A percentile compares a stretch with the other conserved stretches of the same genome.
Conservation (phyloP, 2,888 invertebrate genomes). For the Agrotis puta region DNA sequence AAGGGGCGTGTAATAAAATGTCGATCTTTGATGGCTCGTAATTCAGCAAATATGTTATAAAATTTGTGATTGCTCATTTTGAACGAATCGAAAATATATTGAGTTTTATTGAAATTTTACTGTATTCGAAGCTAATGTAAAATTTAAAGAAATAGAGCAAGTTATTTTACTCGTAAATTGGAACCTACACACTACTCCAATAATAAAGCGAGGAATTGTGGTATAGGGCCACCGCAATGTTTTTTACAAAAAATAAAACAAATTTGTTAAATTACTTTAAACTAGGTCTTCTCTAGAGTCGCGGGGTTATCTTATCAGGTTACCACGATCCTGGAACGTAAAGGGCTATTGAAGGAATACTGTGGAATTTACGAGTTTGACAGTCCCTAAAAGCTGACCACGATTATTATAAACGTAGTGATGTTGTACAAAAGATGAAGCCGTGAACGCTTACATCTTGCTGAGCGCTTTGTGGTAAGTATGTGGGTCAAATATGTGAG, state of each 20-base stretch:
- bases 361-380: background rate
- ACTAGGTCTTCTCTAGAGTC: too few relatives aligned
- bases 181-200: too few relatives aligned
- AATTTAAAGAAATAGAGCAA: conserved; percentile 11
- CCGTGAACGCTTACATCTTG: background rate
- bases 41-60: conserved; percentile 39
- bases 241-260: too few relatives aligned
- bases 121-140: conserved; percentile 11
- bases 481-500: conserved; percentile 17
- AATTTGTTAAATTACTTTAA: too few relatives aligned
- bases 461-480: background rate
- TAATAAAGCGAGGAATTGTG: too few relatives aligned
- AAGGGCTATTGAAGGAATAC: too few relatives aligned
- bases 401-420: background rate
- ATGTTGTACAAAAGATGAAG: background rate
- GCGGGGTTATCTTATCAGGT: too few relatives aligned
- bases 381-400: background rate
- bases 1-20: conserved; percentile 29
- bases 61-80: conserved; percentile 42
- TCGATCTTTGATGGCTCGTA: conserved; percentile 40
- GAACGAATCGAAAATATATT: conserved; percentile 34
- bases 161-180: conserved; percentile 19
- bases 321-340: too few relatives aligned
- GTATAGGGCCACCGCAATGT: too few relatives aligned
- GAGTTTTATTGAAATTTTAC: conserved; percentile 45